These are phyloP conservation scores for Rhodophaea formosa DNA, from an alignment of 2,888 invertebrate species.

Conservation along the genomic window DNA sequence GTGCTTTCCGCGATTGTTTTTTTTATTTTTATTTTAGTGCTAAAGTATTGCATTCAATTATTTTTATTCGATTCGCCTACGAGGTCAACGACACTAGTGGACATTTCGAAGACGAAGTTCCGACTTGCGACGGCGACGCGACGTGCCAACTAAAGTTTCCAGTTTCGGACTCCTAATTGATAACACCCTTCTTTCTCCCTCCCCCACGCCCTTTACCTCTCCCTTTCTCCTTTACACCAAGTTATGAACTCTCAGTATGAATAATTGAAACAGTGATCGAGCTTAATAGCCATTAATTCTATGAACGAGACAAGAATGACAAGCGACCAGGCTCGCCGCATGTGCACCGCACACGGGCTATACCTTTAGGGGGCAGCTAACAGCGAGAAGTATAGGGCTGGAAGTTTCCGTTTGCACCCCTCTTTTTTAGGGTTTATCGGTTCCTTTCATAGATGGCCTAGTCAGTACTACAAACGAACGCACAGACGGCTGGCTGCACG, in stretches of 20 bases:
- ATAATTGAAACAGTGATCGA: conserved; percentile 28
- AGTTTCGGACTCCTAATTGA: conserved; percentile 27
- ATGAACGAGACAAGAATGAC: conserved; percentile 16
- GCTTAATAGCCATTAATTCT: conserved; percentile 23
- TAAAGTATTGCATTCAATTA: conserved; percentile 21
- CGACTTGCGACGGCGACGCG: conserved; percentile 12
- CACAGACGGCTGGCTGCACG: no score
- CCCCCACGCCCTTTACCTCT: conserved; percentile 9
- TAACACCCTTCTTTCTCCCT: conserved; percentile 18
- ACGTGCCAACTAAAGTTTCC: conserved; percentile 23
- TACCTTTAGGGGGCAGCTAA: no score
- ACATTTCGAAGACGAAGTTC: conserved; percentile 18
- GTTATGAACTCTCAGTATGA: conserved; percentile 24
- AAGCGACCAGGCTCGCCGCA: no score
- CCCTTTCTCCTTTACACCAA: conserved; percentile 11
- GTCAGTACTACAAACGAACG: no score
- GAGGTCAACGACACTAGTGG: conserved; percentile 11
- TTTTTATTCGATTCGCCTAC: conserved; percentile 23
- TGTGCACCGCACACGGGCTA: no score
- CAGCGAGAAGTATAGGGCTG: no score
- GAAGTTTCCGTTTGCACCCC: no score
- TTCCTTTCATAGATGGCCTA: no score
- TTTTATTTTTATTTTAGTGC: no score
- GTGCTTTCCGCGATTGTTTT: no score
- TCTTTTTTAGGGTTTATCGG: no score